Evolutionary conservation across 2,113 vertebrate genomes (phyloP), one percentile per base, ranked within the genome.

Genomic region (Phaethon lepturus): DNA sequence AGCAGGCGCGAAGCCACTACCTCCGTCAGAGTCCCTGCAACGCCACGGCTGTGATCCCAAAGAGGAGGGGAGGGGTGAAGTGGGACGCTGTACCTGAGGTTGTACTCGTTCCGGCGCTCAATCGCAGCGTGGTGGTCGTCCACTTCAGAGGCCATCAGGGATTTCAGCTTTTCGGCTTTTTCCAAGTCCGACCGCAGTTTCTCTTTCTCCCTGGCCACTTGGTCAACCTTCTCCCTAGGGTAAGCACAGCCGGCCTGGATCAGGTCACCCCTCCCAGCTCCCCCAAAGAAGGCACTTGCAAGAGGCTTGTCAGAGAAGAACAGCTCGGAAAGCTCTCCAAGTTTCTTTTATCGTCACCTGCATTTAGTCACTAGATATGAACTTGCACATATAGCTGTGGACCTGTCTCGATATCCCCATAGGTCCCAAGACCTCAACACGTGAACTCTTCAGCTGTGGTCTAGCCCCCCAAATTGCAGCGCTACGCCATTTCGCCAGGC

Each of bases 51-150:
- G 40, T 0, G 9, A 15, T 6, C 12, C 20, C 14, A 2, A 14
- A 17, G 31, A 49, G 35, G 25, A 78, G 29, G 16, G 7, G 16
- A 69, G 4, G 19, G 25, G 10, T 4, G 55, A 7, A 7, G 3
- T 3, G 1, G 44, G 15, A 12, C 8, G 3, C 25, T 52, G 0
- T 81, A 99, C 99, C 99, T 99, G 96, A 99, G 98, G 91, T 99
- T 99, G 96, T 99, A 98, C 89, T 98, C 99, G 6, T 99, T 99
- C 20, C 94, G 98, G 31, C 98, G 98, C 90, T 99, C 99, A 4
- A 99, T 99, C 1, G 99, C 98, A 0, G 99, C 98, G 7, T 99
- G 99, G 95, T 98, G 99, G 55, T 99, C 99, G 2, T 99, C 99
- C 73, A 99, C 99, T 40, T 99, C 99, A 0, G 99, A 98, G 14